Evolutionary conservation across 2,797 vertebrate genomes (phyloP).

Genomic region (Uromys caudimaculatus): DNA sequence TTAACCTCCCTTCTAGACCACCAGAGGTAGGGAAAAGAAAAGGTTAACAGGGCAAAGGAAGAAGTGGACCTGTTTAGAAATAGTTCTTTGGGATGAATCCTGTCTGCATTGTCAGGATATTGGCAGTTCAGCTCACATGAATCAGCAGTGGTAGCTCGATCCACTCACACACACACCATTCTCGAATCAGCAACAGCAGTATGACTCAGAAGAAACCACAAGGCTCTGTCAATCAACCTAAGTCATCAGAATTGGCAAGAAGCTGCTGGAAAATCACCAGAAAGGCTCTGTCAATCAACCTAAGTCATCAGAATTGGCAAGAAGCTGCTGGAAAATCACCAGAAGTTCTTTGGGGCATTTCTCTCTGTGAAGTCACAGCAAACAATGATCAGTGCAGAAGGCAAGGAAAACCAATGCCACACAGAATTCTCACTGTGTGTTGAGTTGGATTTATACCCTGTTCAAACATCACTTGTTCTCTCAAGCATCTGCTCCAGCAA

Average conservation of each 20-base stretch:
- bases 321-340: background rate
- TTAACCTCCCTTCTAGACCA: background rate
- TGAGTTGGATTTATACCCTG: no score
- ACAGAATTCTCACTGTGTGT: background rate
- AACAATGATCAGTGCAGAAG: background rate
- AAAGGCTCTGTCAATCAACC: background rate
- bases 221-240: background rate
- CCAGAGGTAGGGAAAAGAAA: background rate
- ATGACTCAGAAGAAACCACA: background rate
- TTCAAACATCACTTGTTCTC: no score
- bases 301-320: background rate
- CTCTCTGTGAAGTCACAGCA: background rate
- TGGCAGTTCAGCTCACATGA: background rate
- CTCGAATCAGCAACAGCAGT: background rate
- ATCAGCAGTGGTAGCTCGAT: background rate
- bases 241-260: background rate
- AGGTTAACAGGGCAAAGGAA: background rate
- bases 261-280: background rate
- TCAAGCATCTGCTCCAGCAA: no score
- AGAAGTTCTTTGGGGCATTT: background rate
- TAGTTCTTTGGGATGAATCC: background rate
- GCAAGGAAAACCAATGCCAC: background rate
- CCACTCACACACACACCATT: background rate
- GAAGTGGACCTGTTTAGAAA: background rate
- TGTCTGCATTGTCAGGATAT: no score